A percentile compares a stretch with the other conserved stretches of the same genome.
Evolutionary conservation across 2,797 vertebrate genomes (phyloP).

Genomic region (Trachurus trachurus): DNA sequence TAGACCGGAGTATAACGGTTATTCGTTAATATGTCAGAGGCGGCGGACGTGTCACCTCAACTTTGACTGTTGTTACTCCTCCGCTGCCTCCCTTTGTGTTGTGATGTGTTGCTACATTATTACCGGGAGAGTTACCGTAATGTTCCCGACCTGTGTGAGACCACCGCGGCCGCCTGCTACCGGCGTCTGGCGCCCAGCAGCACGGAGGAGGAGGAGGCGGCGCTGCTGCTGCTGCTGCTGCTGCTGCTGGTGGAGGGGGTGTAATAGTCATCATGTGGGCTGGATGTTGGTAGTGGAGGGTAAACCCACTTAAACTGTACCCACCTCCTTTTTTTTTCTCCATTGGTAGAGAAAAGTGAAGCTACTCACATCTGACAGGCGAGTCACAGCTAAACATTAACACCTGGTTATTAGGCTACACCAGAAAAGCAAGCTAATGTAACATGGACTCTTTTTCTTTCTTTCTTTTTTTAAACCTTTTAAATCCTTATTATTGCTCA

Average conservation of each 20-base stretch:
- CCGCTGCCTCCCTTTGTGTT: neutral
- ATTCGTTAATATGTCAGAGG: neutral
- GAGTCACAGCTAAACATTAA: conserved; percentile 19
- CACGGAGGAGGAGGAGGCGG: neutral
- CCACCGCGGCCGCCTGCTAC: conserved; percentile 11
- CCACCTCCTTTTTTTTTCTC: conserved; percentile 24
- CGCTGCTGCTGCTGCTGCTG: too few species aligned
- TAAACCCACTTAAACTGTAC: conserved; percentile 38
- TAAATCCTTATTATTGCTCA: neutral
- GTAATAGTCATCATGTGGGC: conserved; percentile 42
- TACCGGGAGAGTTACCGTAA: neutral
- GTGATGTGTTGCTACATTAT: neutral
- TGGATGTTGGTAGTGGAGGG: conserved; percentile 27
- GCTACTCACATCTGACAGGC: conserved; percentile 8
- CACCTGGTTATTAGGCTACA: neutral
- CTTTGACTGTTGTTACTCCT: neutral
- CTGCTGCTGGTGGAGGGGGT: neutral
- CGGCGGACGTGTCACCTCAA: neutral
- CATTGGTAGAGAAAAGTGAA: conserved; percentile 34
- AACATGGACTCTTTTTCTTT: too few species aligned
- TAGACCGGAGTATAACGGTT: conserved; percentile 10
- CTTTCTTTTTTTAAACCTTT: too few species aligned
- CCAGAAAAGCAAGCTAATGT: neutral
- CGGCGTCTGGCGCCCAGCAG: conserved; percentile 14
- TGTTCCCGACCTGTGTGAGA: neutral